Percentiles rank a stretch among this genome's conserved stretches.
These are phyloP conservation scores for Ailurus styani DNA, from an alignment of 2,113 vertebrate species.

Conservation along the genomic window DNA sequence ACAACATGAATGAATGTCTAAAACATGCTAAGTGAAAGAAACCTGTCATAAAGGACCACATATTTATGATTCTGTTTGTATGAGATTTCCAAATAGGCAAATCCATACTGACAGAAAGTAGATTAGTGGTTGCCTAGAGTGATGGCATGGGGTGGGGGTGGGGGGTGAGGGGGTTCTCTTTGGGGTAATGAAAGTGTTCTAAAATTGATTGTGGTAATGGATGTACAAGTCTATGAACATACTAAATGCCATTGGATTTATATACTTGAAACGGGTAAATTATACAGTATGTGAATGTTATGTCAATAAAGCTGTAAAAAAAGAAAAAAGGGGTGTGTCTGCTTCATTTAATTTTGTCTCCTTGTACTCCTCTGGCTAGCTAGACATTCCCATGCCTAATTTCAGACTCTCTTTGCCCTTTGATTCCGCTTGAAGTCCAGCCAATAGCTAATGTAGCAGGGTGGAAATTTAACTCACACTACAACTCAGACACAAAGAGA, in stretches of 20 bases:
- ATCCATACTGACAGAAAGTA: background rate
- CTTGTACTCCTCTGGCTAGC: background rate
- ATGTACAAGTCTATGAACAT: background rate
- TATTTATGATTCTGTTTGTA: background rate
- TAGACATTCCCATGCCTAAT: background rate
- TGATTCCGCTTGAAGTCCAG: conserved; percentile 29
- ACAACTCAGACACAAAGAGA: background rate
- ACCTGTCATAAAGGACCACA: background rate
- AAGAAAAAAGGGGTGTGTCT: background rate
- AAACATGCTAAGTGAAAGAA: conserved; percentile 14
- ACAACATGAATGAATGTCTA: background rate
- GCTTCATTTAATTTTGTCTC: conserved; percentile 11
- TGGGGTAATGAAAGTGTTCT: background rate
- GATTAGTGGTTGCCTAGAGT: background rate
- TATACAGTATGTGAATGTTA: background rate
- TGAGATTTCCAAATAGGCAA: background rate
- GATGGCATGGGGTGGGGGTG: background rate
- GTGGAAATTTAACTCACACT: conserved; percentile 40
- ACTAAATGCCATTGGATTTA: background rate
- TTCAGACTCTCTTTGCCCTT: conserved; percentile 29
- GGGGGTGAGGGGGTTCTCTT: background rate
- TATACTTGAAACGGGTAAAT: background rate
- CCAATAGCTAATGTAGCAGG: background rate
- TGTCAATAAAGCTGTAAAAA: conserved; percentile 17
- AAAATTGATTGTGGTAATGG: conserved; percentile 24